Base-by-base conservation (phyloP, 2,888 invertebrate species). In the Agrilus biguttatus region DNA sequence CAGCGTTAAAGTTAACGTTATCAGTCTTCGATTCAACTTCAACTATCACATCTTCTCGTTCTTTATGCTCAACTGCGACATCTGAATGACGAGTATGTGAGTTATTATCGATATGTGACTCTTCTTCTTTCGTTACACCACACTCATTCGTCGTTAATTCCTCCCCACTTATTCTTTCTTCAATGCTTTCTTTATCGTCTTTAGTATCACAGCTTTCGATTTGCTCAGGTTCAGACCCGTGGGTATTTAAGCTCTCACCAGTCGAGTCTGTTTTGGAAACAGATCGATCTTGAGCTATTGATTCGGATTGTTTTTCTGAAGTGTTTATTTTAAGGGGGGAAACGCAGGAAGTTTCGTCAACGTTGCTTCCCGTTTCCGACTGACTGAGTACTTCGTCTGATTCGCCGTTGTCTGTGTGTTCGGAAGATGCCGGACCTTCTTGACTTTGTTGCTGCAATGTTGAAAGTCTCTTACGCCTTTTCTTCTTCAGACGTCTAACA, bases 401-500 rank as follows among this genome's bases (percentile, higher is more conserved):
- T 7, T 47, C 49, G 36, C 43, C 44, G 8, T 51, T 49, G 17
- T 54, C 54, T 6, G 50, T 46, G 12, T 40, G 36, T 21, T 43
- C 40, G 14, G 49, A 47, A n/a, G 53, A 50, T 19, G 45, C 43
- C 19, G 37, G 42, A 8, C 42, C 49, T 8, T 50, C 47, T 38
- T 45, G 43, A n/a, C 14, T 17, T 8, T 41, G 32, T 14, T 46
- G 43, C 34, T 42, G 13, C 39, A 51, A 44, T 17, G 51, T 53
- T 21, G 53, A 53, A 8, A 53, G 43, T 51, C 51, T 53, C 45
- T 55, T 49, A 32, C 54, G 49, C 33, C 54, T 45, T 41, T 50
- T 51, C 41, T 54, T 54, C 50, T 54, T 54, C 35, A 49, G 43
- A 48, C 50, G 49, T 34, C 51, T 43, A 33, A 56, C 53, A 45